Conservation (phyloP, 64 coral and sea anemone genomes). For the Astreopora myriophthalma region DNA sequence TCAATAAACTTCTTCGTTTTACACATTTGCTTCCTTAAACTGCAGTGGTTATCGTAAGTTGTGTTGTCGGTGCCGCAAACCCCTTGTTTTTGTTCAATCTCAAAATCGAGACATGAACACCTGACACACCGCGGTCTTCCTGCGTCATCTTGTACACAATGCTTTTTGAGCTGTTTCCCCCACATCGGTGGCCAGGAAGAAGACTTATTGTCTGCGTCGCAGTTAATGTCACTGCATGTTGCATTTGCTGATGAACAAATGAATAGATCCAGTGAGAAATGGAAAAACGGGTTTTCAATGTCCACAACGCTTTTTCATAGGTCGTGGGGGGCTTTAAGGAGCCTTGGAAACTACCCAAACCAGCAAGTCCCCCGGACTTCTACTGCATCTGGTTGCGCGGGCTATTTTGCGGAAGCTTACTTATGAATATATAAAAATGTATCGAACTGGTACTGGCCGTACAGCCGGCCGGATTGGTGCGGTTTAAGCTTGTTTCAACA, state of each 20-base stretch:
- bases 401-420: too few relatives aligned
- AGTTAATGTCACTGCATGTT: neutral
- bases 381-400: too few relatives aligned
- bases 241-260: constrained; percentile 13
- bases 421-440: too few relatives aligned
- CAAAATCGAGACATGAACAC: neutral
- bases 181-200: neutral
- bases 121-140: constrained; percentile 46
- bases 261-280: neutral
- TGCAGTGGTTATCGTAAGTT: constrained; percentile 44
- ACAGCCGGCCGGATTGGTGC: too few relatives aligned
- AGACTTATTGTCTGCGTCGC: neutral
- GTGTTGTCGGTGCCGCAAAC: constrained; percentile 42
- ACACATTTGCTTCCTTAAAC: constrained; percentile 58
- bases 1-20: constrained; percentile 23
- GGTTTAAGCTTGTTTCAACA: too few relatives aligned
- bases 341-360: too few relatives aligned
- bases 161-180: neutral
- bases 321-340: too few relatives aligned
- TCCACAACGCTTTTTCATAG: neutral
- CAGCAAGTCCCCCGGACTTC: too few relatives aligned
- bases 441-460: too few relatives aligned
- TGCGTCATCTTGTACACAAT: constrained; percentile 10
- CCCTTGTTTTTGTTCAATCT: too few relatives aligned
- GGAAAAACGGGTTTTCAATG: neutral